Base-by-base conservation (phyloP, 1,140 invertebrate genomes). In the Calephelis virginiensis region DNA sequence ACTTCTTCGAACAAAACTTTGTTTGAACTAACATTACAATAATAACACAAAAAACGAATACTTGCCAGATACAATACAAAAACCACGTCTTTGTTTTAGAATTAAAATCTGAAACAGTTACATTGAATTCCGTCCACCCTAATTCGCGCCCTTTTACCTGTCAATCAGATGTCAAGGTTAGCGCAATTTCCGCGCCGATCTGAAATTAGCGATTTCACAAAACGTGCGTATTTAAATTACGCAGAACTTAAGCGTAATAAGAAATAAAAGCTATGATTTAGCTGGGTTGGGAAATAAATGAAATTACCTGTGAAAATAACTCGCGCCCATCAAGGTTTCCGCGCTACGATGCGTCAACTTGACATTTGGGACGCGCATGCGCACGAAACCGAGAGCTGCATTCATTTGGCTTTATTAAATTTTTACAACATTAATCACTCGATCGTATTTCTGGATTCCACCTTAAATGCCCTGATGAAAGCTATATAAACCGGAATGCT, bases 101-200 rank as follows among this genome's bases (percentile, higher is more conserved):
- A 28, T 59, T 59, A 37, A 28, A 59, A 59, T 10, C 37, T 59
- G 8, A 28, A 59, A 59, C 56, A 59, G 56, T 59, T 59, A 59
- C 28, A 59, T 59, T 59, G 37, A 38, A 37, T 59, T 37, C 53
- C 17, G 5, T 43, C 53, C 64, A 70, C 71, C 66, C 76, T 81
- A 89, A 87, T 88, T 88, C 82, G 78, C 82, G 81, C 82, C 78
- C 85, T 90, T 90, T 87, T 81, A 85, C 81, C 82, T 71, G 87
- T 90, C 87, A 89, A 88, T 90, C 87, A 89, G 66, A 70, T 79
- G 83, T 87, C 85, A 73, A 61, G 63, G 71, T 69, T 67, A 74
- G 75, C 73, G 76, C 53, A 74, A 77, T 77, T 73, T 72, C 72
- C 73, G 72, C 78, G 80, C 77, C 68, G 66, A 73, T 67, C 78